phyloP scores from a whole-genome alignment of 2,797 vertebrate genomes.

The Moxostoma hubbsi region DNA sequence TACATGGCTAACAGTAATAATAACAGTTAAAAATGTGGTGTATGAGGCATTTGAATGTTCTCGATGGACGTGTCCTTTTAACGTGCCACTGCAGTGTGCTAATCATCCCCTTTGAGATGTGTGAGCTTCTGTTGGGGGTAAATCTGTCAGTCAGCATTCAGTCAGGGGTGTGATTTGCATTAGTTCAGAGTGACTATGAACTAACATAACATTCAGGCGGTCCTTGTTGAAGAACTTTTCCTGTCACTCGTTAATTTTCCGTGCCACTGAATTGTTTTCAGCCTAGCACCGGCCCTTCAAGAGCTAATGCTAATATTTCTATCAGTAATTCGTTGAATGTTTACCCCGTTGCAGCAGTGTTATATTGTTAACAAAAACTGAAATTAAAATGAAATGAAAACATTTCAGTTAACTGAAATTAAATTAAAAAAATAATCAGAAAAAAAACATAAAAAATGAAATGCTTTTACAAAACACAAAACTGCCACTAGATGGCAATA shows the following conservation, averaged over 20 bases:
- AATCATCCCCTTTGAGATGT: slow-evolving; percentile 56
- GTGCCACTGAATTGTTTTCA: slow-evolving; percentile 3
- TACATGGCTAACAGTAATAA: slow-evolving; percentile 21
- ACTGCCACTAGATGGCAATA: no score
- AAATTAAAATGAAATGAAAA: no score
- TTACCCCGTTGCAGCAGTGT: slow-evolving; percentile 75
- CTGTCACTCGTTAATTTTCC: slow-evolving; percentile 13
- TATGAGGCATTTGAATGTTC: slow-evolving; percentile 16
- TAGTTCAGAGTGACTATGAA: slow-evolving; percentile 40
- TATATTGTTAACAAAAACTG: slow-evolving; percentile 32
- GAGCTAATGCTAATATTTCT: slow-evolving; percentile 34
- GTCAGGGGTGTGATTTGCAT: slow-evolving; percentile 56
- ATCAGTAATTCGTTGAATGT: slow-evolving; percentile 70
- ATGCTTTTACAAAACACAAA: no score
- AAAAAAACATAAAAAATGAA: no score
- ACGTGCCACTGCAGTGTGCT: slow-evolving; percentile 51
- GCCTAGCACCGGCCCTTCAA: slow-evolving; percentile 24
- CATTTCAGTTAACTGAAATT: no score
- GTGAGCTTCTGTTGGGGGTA: slow-evolving; percentile 60
- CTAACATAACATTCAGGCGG: slow-evolving; percentile 17
- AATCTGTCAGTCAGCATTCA: slow-evolving; percentile 62
- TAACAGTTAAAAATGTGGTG: background rate
- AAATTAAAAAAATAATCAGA: no score
- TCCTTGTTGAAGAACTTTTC: slow-evolving; percentile 16
- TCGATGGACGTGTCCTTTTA: slow-evolving; percentile 47